Evolutionary conservation across 2,113 vertebrate genomes (phyloP).

Genomic region (Pitta sordida): DNA sequence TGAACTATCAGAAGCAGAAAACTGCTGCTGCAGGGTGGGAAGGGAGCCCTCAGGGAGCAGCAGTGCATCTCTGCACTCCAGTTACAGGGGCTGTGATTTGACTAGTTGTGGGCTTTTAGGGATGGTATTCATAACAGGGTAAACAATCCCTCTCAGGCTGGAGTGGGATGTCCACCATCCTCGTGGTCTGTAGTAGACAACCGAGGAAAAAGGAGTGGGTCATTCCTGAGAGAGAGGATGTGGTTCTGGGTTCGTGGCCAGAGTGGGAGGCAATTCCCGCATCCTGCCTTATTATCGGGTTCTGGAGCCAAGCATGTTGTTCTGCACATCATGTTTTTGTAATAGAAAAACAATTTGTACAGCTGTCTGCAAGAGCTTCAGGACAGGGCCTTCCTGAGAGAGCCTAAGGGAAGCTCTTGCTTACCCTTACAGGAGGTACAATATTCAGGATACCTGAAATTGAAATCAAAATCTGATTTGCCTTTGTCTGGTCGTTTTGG

Average conservation of each 20-base stretch:
- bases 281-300: neutral
- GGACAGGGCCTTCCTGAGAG: neutral
- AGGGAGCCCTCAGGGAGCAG: neutral
- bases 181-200: neutral
- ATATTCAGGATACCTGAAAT: neutral
- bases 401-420: neutral
- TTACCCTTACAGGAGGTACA: neutral
- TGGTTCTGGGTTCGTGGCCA: constrained; percentile 29
- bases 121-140: neutral
- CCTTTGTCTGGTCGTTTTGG: neutral
- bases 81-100: neutral
- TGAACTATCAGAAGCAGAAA: neutral
- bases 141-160: neutral
- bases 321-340: neutral
- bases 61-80: neutral
- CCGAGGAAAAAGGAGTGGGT: neutral
- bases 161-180: neutral
- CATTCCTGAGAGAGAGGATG: neutral
- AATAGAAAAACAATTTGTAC: neutral
- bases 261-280: constrained; percentile 22
- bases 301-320: neutral
- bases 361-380: neutral
- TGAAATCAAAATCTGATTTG: neutral
- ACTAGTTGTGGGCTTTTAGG: neutral
- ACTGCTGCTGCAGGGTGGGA: neutral